Base-by-base conservation (phyloP, 1,140 invertebrate species). In the Brachionus sp. region DNA sequence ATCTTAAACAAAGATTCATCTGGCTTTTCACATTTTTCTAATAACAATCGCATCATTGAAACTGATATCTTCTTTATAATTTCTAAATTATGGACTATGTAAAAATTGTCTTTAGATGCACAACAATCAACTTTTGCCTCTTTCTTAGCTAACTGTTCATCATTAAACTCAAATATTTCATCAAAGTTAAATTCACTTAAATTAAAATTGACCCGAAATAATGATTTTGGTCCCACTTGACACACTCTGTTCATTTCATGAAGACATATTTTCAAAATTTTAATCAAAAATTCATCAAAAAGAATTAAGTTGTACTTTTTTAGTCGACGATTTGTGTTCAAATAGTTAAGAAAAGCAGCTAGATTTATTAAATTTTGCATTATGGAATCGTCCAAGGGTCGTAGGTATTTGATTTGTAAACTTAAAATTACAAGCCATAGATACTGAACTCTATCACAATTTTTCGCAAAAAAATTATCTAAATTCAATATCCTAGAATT, bases 371-470 rank as follows among this genome's bases (percentile, higher is more conserved):
- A 35, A 50, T 75, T 75, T 12, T 6, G 10, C 44, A 44, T 19
- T 25, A 46, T 46, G 1, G 70, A 75, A n/a, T 75, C 70, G 23
- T 75, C 70, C 25, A 75, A 33, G n/a, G 70, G 70, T 46, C 44
- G 44, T 12, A 75, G 42, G 23, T 75, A 75, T 46, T 75, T 75
- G 5, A 75, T 46, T 75, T 75, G 70, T 16, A 75, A 19, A 29
- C 23, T 5, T 25, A 75, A 12, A 19, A 12, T 25, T 2, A 75
- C 16, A 5, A 12, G 12, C 70, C 70, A 75, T 25, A 29, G 7
- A 25, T 46, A 44, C 29, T 75, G 70, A 75, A 75, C 25, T 44
- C 42, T 10, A 19, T 75, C 70, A 10, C 25, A 25, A 33, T 75
- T 75, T 19, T 75, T 44, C 2, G 25, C 16, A 25, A 75, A 75